Evolutionary conservation across 2,113 vertebrate genomes (phyloP), one percentile per base, ranked within the genome.

Genomic region (Mus pahari): DNA sequence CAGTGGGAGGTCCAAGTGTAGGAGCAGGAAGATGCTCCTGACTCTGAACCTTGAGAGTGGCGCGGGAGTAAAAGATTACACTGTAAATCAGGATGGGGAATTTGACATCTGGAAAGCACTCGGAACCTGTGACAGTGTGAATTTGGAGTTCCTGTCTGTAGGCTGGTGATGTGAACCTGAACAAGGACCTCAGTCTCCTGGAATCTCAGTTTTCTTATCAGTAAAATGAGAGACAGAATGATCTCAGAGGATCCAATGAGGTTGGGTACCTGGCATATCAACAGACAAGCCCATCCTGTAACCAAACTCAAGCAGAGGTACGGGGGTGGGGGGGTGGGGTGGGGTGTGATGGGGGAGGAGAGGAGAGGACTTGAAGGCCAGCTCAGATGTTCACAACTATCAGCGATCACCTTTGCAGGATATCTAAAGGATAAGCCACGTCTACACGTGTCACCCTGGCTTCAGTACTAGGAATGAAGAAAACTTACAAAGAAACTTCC

Each of bases 131-230:
- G 48, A 42, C 36, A n/a, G 31, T 12, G 4, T 20, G 58, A 62
- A 7, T 86, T 79, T n/a, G 12, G 26, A 48, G 22, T 53, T 91
- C n/a, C 50, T 74, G 60, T 9, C 64, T 94, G 33, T 3, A 45
- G 60, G 66, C 4, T 48, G 36, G 53, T 58, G 53, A 0, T 50
- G 42, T 58, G 77, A 66, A 42, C 62, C 78, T 50, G 14, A 81
- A 26, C 71, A 60, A 77, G 50, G 58, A 36, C 12, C 11, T 33
- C 14, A 12, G 20, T 53, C 19, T 70, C 53, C 45, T 0, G 4
- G 26, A 82, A 28, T 58, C 62, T 94, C 53, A 66, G 45, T 84
- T 79, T 93, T 93, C 58, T 83, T 42, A 68, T 68, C 77, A 71
- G 24, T 55, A 53, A 90, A 94, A 36, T 42, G 53, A 48, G 45